These are phyloP conservation scores for Drosophila yakuba DNA, from an alignment of 1,140 invertebrate species.

Conservation along the genomic window DNA sequence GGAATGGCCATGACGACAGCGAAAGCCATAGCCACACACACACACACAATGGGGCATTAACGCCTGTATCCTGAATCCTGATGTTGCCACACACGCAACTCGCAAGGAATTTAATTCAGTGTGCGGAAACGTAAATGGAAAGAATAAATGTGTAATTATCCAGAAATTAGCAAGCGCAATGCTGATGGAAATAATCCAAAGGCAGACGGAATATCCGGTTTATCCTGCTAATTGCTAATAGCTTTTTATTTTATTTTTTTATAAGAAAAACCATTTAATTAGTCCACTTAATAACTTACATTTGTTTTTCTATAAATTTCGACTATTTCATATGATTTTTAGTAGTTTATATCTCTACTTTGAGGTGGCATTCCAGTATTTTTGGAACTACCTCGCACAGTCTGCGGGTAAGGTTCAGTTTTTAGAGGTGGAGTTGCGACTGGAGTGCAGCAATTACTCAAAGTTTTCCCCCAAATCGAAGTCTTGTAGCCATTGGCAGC, in stretches of 20 bases:
- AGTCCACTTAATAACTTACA: too few relatives aligned
- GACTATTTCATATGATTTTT: neutral
- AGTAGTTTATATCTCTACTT: neutral
- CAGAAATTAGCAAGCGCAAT: conserved; percentile 31
- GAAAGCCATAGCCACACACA: too few relatives aligned
- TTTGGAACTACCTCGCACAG: conserved; percentile 1
- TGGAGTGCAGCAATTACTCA: conserved; percentile 70
- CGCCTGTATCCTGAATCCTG: conserved; percentile 23
- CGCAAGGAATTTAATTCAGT: neutral
- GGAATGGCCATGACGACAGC: conserved; percentile 55
- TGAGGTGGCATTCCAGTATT: conserved; percentile 31
- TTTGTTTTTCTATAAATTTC: too few relatives aligned
- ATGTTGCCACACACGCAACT: conserved; percentile 39
- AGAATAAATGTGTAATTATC: conserved; percentile 33
- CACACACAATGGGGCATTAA: conserved; percentile 40
- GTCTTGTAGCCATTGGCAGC: conserved; percentile 46
- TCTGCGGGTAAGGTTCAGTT: neutral
- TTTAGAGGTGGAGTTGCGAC: conserved; percentile 11
- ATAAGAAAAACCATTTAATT: neutral
- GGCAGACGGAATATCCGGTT: conserved; percentile 29
- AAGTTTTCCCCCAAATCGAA: conserved; percentile 24
- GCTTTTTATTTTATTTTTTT: conserved; percentile 7
- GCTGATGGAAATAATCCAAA: conserved; percentile 29
- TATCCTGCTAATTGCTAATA: conserved; percentile 9
- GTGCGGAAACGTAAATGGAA: conserved; percentile 6